Percentiles rank a stretch among this genome's conserved stretches.
These are phyloP conservation scores for Nomada hirtipes DNA, from an alignment of 2,888 invertebrate species.

Conservation along the genomic window DNA sequence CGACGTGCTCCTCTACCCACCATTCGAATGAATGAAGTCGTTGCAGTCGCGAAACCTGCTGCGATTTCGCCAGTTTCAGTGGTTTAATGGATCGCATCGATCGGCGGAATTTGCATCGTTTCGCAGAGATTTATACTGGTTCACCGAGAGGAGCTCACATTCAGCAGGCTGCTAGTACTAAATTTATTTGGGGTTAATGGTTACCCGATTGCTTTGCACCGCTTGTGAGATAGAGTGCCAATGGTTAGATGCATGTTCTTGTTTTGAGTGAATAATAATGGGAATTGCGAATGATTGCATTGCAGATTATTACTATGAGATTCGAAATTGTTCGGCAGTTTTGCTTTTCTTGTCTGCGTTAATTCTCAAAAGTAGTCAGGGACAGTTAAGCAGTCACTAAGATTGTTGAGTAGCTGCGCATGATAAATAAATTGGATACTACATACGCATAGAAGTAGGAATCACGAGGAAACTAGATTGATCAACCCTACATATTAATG, in stretches of 20 bases:
- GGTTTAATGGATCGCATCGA: conserved; percentile 12
- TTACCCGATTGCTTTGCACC: background rate
- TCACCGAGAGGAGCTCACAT: background rate
- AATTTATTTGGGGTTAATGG: background rate
- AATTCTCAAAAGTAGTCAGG: too few species aligned
- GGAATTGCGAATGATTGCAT: too few species aligned
- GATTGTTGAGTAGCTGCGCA: too few species aligned
- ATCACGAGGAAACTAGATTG: too few species aligned
- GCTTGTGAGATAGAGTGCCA: background rate
- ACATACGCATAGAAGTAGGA: too few species aligned
- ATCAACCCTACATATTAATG: too few species aligned
- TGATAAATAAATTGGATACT: too few species aligned
- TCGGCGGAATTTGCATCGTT: conserved; percentile 17
- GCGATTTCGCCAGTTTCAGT: conserved; percentile 23
- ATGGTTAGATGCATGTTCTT: background rate
- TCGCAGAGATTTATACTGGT: background rate
- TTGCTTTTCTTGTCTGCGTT: too few species aligned
- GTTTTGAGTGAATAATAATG: too few species aligned
- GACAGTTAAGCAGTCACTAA: too few species aligned
- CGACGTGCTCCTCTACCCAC: conserved; percentile 23
- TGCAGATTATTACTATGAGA: too few species aligned
- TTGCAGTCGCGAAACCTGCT: conserved; percentile 18
- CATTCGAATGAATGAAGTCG: conserved; percentile 46
- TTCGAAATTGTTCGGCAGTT: too few species aligned
- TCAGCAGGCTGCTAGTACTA: background rate